These are phyloP conservation scores for Trachelus stipa DNA, from an alignment of 2,888 invertebrate species.

Conservation along the genomic window DNA sequence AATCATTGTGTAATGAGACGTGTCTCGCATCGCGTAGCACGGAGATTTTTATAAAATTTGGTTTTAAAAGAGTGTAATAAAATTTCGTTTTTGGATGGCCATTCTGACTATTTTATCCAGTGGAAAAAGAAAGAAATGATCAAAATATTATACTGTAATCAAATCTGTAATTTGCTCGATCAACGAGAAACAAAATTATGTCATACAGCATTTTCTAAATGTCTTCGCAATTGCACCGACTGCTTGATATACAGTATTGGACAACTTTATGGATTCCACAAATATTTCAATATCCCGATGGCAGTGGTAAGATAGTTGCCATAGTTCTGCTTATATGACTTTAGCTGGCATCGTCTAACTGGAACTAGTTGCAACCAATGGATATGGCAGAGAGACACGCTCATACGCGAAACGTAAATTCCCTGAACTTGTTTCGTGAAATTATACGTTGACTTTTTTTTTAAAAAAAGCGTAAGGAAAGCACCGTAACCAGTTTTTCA, in stretches of 20 bases:
- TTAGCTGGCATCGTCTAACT: conserved; percentile 31
- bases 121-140: not conserved
- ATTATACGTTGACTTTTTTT: not conserved
- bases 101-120: not conserved
- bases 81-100: not conserved
- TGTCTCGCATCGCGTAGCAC: not conserved
- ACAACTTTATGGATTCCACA: conserved; percentile 53
- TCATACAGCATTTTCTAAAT: conserved; percentile 29
- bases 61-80: no score
- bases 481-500: not conserved
- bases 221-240: conserved; percentile 15
- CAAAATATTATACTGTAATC: not conserved
- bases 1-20: not conserved
- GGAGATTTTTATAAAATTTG: not conserved
- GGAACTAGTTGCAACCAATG: conserved; percentile 36
- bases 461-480: not conserved
- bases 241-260: conserved; percentile 23
- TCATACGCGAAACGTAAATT: not conserved
- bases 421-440: not conserved
- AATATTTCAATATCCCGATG: conserved; percentile 58
- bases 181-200: not conserved
- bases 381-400: conserved; percentile 21
- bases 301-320: conserved; percentile 52
- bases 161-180: not conserved
- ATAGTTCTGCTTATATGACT: conserved; percentile 37